Evolutionary conservation across 2,797 vertebrate species (phyloP).

Genomic region (Bradypodion pumilum): DNA sequence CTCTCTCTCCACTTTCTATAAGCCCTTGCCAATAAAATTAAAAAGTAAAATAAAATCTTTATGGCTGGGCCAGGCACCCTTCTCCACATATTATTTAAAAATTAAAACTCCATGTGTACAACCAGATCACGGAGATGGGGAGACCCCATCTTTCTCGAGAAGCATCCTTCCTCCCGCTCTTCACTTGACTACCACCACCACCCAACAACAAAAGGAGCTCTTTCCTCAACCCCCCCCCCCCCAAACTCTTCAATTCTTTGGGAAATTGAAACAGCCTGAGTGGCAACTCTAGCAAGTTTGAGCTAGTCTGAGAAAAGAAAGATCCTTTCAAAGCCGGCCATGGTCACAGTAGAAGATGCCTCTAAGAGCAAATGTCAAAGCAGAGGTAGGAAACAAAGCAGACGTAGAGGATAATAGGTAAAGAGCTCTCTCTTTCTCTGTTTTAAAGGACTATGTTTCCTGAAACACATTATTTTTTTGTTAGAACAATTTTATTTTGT

Average conservation of each 20-base stretch:
- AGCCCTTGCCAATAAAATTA: constrained; percentile 13
- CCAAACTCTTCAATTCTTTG: constrained; percentile 36
- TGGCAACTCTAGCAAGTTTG: constrained; percentile 25
- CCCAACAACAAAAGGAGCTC: constrained; percentile 17
- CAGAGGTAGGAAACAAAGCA: constrained; percentile 16
- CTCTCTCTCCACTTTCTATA: constrained; percentile 39
- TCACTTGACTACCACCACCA: background rate
- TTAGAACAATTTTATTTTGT: constrained; percentile 7
- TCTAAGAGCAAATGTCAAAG: constrained; percentile 42
- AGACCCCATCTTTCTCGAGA: constrained; percentile 19
- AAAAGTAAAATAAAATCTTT: constrained; percentile 11
- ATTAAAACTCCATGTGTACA: constrained; percentile 3
- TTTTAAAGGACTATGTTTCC: accelerated
- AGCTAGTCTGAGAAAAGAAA: constrained; percentile 36
- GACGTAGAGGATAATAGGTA: constrained; percentile 24
- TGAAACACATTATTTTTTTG: background rate
- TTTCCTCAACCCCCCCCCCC: constrained; percentile 31
- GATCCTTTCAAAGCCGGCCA: constrained; percentile 40
- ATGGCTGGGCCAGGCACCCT: background rate
- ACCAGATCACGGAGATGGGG: constrained; percentile 1
- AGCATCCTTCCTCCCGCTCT: constrained; percentile 22
- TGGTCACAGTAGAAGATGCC: constrained; percentile 9
- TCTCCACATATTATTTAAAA: constrained; percentile 15
- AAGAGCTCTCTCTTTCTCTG: background rate
- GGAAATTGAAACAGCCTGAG: constrained; percentile 16